Conservation (phyloP, 2,888 invertebrate species). For the Apodemia hepburni region DNA sequence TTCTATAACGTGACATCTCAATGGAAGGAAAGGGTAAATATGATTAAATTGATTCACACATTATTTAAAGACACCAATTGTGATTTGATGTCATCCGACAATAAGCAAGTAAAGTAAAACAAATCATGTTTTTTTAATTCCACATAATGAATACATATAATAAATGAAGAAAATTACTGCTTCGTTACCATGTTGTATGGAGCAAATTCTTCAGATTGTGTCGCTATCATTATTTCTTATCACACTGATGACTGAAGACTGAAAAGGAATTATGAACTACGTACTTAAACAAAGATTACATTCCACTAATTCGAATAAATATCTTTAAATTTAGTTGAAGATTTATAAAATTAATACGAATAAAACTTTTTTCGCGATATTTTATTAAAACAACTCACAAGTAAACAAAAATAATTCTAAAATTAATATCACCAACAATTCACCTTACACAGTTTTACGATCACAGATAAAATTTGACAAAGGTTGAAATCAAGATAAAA, state of each 20-base stretch:
- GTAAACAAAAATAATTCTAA: constrained; percentile 39
- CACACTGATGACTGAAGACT: constrained; percentile 47
- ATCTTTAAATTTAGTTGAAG: constrained; percentile 14
- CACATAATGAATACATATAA: constrained; percentile 8
- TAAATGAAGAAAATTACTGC: constrained; percentile 28
- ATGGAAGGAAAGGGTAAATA: no score
- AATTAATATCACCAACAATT: constrained; percentile 34
- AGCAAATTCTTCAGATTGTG: constrained; percentile 50
- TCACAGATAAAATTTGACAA: constrained; percentile 30
- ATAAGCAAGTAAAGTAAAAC: not conserved
- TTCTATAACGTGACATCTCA: no score
- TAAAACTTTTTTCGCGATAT: constrained; percentile 27
- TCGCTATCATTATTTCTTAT: constrained; percentile 66
- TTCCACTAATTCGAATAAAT: constrained; percentile 1
- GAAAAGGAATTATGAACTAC: constrained; percentile 48
- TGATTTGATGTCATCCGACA: not conserved
- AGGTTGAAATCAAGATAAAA: not conserved
- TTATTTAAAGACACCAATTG: not conserved
- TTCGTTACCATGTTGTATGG: constrained; percentile 31
- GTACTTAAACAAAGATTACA: constrained; percentile 40
- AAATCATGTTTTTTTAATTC: not conserved
- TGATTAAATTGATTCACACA: not conserved
- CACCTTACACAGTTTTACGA: constrained; percentile 36
- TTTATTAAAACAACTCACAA: constrained; percentile 31
- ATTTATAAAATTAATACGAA: not conserved